Evolutionary conservation across 1,140 invertebrate genomes (phyloP).

Genomic region (Coelopa frigida): DNA sequence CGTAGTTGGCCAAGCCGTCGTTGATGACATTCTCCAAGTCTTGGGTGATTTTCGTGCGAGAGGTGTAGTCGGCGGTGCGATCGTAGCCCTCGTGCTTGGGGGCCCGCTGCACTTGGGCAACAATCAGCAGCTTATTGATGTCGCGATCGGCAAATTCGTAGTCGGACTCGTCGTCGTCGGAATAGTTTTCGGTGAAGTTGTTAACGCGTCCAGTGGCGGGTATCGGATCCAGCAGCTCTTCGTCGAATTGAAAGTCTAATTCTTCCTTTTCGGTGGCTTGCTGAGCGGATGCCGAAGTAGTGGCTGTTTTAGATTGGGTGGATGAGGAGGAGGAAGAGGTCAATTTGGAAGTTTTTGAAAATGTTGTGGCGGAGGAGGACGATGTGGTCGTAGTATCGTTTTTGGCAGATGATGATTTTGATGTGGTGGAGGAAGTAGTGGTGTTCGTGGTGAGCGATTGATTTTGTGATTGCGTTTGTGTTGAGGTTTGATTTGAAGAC

Average conservation of each 20-base stretch:
- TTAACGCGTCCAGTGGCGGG: conserved; percentile 64
- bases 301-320: conserved; percentile 42
- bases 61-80: conserved; percentile 76
- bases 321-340: conserved; percentile 35
- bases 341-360: not conserved
- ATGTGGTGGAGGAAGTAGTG: conserved; percentile 20
- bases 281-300: conserved; percentile 26
- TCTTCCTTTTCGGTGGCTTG: conserved; percentile 66
- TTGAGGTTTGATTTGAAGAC: conserved; percentile 27
- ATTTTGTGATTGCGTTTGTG: conserved; percentile 29
- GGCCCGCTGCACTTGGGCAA: conserved; percentile 71
- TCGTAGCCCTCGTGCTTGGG: conserved; percentile 84
- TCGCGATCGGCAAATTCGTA: conserved; percentile 86
- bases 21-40: conserved; percentile 91
- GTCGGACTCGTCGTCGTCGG: conserved; percentile 73
- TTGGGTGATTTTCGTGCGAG: conserved; percentile 84
- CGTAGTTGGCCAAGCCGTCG: conserved; percentile 90
- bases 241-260: conserved; percentile 94
- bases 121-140: conserved; percentile 91
- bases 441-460: conserved; percentile 26
- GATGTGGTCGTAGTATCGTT: conserved; percentile 18
- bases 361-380: conserved; percentile 16
- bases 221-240: conserved; percentile 73
- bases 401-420: conserved; percentile 19
- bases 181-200: conserved; percentile 70